phyloP scores from a whole-genome alignment of 2,797 vertebrate species.

The Brachyrhaphis roseni region DNA sequence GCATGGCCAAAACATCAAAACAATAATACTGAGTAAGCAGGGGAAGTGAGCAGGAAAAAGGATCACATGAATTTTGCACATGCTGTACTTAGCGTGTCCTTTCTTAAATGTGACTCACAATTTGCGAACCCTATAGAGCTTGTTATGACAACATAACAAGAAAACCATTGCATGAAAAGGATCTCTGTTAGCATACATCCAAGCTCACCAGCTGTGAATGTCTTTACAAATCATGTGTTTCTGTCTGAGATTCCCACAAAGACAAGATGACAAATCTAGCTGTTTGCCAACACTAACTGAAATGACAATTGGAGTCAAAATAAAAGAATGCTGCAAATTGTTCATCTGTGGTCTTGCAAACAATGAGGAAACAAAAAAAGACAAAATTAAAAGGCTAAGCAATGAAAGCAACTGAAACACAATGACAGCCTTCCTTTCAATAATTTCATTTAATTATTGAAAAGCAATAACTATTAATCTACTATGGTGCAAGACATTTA shows the following conservation, averaged over 20 bases:
- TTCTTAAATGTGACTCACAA: slow-evolving; percentile 51
- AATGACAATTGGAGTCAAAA: slow-evolving; percentile 35
- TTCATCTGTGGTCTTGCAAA: slow-evolving; percentile 36
- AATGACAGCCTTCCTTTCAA: background rate
- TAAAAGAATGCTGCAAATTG: slow-evolving; percentile 20
- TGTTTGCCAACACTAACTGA: slow-evolving; percentile 15
- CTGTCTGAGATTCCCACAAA: slow-evolving; percentile 6
- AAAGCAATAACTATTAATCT: background rate
- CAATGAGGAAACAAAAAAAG: slow-evolving; percentile 9
- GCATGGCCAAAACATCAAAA: slow-evolving; percentile 6
- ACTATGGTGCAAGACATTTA: background rate
- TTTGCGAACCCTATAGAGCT: slow-evolving; percentile 16
- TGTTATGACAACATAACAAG: slow-evolving; percentile 35
- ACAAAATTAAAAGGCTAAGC: slow-evolving; percentile 9
- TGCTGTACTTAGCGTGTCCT: slow-evolving; percentile 36
- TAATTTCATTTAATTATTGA: slow-evolving; percentile 2
- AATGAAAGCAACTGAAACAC: slow-evolving; percentile 1
- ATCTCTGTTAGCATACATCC: slow-evolving; percentile 22
- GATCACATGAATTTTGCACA: slow-evolving; percentile 37
- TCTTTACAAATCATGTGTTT: slow-evolving; percentile 47
- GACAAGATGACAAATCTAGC: slow-evolving; percentile 32
- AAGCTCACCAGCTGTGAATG: slow-evolving; percentile 48
- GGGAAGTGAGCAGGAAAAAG: slow-evolving; percentile 21
- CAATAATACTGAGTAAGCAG: slow-evolving; percentile 42
- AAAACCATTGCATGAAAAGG: slow-evolving; percentile 46